phyloP scores from a whole-genome alignment of 2,797 vertebrate species.

The Cynopterus sphinx region DNA sequence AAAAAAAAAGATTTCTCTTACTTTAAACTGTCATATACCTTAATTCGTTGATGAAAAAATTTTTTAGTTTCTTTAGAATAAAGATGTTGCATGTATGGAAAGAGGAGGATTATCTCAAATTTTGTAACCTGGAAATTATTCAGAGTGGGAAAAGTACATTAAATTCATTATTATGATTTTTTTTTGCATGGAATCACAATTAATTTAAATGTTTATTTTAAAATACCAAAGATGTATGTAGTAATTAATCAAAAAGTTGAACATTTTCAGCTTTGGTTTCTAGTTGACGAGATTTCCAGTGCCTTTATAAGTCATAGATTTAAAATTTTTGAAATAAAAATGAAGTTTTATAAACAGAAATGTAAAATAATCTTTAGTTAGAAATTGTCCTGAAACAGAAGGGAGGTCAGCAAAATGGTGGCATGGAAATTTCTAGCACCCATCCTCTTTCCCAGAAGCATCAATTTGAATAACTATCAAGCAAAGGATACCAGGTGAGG shows the following conservation, averaged over 20 bases:
- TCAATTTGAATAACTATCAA: neutral
- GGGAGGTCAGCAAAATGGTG: neutral
- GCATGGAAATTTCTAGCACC: neutral
- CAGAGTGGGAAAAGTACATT: neutral
- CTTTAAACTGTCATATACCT: neutral
- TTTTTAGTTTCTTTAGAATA: neutral
- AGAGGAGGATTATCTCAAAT: neutral
- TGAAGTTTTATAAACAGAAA: neutral
- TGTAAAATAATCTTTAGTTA: neutral
- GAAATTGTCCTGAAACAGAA: neutral
- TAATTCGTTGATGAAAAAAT: neutral
- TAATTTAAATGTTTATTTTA: neutral
- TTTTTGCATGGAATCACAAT: no score
- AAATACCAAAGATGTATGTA: neutral
- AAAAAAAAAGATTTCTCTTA: neutral
- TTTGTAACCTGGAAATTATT: neutral
- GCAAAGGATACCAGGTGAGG: neutral
- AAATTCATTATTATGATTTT: neutral
- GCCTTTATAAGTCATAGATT: neutral
- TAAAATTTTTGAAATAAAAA: neutral
- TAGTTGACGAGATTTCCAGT: neutral
- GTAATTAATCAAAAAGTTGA: neutral
- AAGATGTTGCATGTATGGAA: neutral
- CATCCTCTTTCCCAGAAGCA: no score
- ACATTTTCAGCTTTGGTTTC: neutral